Evolutionary conservation across 1,140 invertebrate species (phyloP).

Genomic region (Leptopilina clavipes): DNA sequence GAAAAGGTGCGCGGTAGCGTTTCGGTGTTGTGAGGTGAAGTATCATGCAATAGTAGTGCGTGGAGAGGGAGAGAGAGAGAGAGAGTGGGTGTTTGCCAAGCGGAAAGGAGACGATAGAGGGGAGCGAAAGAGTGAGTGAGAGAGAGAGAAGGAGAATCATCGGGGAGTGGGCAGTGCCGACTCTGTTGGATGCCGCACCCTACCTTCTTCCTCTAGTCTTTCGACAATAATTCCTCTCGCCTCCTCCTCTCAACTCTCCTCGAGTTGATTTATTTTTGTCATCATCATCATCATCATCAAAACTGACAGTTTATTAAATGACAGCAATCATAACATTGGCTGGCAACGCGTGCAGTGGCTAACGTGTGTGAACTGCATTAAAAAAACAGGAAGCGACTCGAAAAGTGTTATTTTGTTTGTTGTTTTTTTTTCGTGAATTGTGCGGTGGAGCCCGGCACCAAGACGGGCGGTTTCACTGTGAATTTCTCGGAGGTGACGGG

Average conservation of each 20-base stretch:
- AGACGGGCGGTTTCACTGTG: constrained; percentile 66
- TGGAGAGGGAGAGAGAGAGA: neutral
- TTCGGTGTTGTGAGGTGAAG: neutral
- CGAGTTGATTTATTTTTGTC: constrained; percentile 38
- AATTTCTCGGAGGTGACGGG: constrained; percentile 68
- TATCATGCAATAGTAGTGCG: no score
- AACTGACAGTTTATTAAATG: neutral
- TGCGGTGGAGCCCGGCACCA: constrained; percentile 57
- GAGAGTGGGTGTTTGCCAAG: constrained; percentile 13
- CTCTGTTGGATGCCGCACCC: constrained; percentile 47
- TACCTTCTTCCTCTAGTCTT: constrained; percentile 16
- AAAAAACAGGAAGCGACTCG: no score
- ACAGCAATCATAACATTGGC: constrained; percentile 44
- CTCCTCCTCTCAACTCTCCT: constrained; percentile 9
- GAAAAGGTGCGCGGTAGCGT: constrained; percentile 40
- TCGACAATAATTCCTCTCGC: constrained; percentile 20
- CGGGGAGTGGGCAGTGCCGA: constrained; percentile 47
- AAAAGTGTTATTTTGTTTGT: no score
- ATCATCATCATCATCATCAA: no score
- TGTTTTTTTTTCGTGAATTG: constrained; percentile 40
- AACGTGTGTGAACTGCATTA: no score
- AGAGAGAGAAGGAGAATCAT: constrained; percentile 42
- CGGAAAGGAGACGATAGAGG: neutral
- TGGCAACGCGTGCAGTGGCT: constrained; percentile 39
- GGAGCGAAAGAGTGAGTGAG: neutral